phyloP scores from a whole-genome alignment of 2,113 vertebrate genomes.

The Oreotrochilus melanogaster region DNA sequence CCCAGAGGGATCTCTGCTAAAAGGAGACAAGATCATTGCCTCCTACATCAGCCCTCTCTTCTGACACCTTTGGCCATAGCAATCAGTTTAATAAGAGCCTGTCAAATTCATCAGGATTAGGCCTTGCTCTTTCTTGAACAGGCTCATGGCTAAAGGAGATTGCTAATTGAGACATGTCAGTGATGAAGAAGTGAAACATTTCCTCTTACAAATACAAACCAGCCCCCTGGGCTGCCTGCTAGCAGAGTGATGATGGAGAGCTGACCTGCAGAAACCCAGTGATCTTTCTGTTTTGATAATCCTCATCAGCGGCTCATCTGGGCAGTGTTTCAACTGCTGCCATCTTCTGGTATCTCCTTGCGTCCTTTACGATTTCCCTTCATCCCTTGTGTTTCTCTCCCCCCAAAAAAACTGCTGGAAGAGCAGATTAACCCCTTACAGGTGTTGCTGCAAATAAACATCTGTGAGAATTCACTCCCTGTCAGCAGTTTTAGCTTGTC shows the following conservation, averaged over 20 bases:
- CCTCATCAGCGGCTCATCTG: background rate
- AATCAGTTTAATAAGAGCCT: background rate
- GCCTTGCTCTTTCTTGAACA: background rate
- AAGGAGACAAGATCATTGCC: fast-evolving
- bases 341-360: background rate
- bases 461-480: background rate
- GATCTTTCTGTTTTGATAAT: background rate
- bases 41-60: background rate
- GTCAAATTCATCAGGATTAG: background rate
- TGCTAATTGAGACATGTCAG: fast-evolving
- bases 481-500: background rate
- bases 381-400: fast-evolving
- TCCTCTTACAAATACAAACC: background rate
- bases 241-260: background rate
- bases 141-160: background rate
- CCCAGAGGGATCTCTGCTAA: background rate
- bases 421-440: background rate
- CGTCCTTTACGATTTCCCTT: background rate
- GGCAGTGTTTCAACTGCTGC: background rate
- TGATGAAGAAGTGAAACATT: background rate
- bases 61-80: background rate
- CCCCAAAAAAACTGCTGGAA: background rate
- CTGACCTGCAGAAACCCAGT: background rate
- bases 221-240: background rate
- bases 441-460: fast-evolving